A percentile compares a stretch with the other conserved stretches of the same genome.
These are phyloP conservation scores for Acanthaster planci DNA, from an alignment of 35 echinoderm and acorn worm species.

Conservation along the genomic window DNA sequence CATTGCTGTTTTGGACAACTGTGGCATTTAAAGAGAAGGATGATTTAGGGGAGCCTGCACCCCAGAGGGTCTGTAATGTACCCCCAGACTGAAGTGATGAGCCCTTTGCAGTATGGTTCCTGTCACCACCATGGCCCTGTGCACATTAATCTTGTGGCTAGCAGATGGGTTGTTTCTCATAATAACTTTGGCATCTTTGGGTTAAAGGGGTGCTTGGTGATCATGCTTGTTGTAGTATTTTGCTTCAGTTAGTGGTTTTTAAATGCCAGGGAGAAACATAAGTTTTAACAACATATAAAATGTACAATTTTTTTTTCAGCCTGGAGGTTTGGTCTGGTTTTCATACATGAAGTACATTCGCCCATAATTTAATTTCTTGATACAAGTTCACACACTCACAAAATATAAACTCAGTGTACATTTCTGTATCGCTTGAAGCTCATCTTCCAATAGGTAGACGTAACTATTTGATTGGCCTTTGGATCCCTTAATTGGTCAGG, in stretches of 20 bases:
- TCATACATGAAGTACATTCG: too few species aligned
- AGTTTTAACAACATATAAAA: too few species aligned
- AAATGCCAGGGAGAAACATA: background rate
- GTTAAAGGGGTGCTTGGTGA: background rate
- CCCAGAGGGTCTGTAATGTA: constrained; percentile 22
- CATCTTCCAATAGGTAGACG: background rate
- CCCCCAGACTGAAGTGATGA: constrained; percentile 28
- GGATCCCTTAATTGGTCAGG: background rate
- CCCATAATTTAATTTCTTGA: too few species aligned
- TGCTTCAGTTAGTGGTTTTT: background rate
- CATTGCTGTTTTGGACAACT: background rate
- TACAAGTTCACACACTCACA: too few species aligned
- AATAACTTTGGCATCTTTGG: constrained; percentile 4
- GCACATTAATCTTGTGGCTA: constrained; percentile 4
- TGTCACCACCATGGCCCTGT: constrained; percentile 24
- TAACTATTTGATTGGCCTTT: constrained; percentile 4
- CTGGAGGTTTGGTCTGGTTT: too few species aligned
- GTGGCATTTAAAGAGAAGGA: constrained; percentile 3
- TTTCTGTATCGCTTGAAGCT: too few species aligned
- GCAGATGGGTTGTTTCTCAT: constrained; percentile 21
- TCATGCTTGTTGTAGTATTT: background rate
- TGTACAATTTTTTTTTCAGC: too few species aligned
- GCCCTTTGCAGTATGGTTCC: constrained; percentile 27
- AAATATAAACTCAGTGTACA: too few species aligned
- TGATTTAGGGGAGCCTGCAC: constrained; percentile 18